Conservation (phyloP, 2,797 vertebrate species). For the Cirrhinus mrigala region DNA sequence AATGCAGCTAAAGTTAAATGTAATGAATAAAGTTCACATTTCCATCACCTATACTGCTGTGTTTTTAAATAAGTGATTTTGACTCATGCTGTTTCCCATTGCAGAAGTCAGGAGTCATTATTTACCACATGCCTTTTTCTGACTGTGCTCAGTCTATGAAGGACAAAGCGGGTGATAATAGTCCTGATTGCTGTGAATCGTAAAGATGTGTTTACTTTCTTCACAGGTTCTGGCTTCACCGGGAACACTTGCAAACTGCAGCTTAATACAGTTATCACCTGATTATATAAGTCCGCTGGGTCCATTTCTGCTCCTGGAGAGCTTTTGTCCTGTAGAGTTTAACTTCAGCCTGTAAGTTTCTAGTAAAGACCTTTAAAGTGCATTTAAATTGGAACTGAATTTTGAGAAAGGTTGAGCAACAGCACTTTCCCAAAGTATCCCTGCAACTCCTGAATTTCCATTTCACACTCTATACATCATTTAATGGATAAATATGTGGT, state of each 20-base stretch:
- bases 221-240: background rate
- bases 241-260: background rate
- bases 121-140: background rate
- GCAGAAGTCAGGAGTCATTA: conserved; percentile 19
- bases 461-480: background rate
- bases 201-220: background rate
- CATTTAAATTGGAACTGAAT: background rate
- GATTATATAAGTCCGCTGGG: background rate
- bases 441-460: background rate
- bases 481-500: background rate
- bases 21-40: background rate
- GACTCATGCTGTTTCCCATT: background rate
- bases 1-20: background rate
- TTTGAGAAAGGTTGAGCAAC: background rate
- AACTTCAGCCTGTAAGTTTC: background rate
- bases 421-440: background rate
- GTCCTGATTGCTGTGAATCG: background rate
- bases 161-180: background rate
- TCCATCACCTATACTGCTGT: conserved; percentile 19
- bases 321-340: background rate
- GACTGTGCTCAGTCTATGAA: background rate
- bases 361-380: background rate
- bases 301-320: background rate
- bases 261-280: background rate
- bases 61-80: conserved; percentile 21